Evolutionary conservation across 2,888 invertebrate species (phyloP), one percentile per base, ranked within the genome.

Genomic region (Lasioglossum vierecki): DNA sequence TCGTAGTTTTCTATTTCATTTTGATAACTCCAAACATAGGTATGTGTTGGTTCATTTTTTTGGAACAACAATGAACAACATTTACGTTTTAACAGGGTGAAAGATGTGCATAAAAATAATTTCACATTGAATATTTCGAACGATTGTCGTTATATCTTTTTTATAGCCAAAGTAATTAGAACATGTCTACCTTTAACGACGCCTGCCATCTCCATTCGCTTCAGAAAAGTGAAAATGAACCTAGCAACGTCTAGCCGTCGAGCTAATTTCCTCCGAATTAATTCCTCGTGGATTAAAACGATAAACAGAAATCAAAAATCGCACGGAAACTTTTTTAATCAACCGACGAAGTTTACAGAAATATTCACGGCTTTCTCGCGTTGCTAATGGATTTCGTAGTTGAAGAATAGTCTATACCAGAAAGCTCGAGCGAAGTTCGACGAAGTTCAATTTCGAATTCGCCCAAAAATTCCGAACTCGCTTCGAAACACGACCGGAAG

Each of bases 401-500:
- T 22, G 68, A 68, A 68, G 68, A 68, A 63, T 63, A 18, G 63
- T 63, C 63, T 26, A 60, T 60, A 30, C 30, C 6, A 18, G 35
- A 35, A 22, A 22, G 22, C 35, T 1, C 68, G 22, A 4, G 22
- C 39, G 68, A 68, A 68, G 68, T 68, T 68, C 35, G 2, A 15
- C 35, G 22, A 76, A 46, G 35, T 18, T 60, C 26, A 30, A 9
- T 80, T 35, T 9, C 44, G 41, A 30, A 18, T 35, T 9, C 44
- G 2, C n/a, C 26, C 30, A 46, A 44, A 35, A 15, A 26, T 68
- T 68, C 35, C 68, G 22, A 68, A 68, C n/a, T n/a, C n/a, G 4
- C 22, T 13, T 13, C 41, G 63, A 57, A 44, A 73, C n/a, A 41
- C 60, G 41, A 26, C 57, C 46, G 39, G 74, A 74, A 79, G 70